These are phyloP conservation scores for Xestia rhomboidea DNA, from an alignment of 2,888 invertebrate species.

Conservation along the genomic window DNA sequence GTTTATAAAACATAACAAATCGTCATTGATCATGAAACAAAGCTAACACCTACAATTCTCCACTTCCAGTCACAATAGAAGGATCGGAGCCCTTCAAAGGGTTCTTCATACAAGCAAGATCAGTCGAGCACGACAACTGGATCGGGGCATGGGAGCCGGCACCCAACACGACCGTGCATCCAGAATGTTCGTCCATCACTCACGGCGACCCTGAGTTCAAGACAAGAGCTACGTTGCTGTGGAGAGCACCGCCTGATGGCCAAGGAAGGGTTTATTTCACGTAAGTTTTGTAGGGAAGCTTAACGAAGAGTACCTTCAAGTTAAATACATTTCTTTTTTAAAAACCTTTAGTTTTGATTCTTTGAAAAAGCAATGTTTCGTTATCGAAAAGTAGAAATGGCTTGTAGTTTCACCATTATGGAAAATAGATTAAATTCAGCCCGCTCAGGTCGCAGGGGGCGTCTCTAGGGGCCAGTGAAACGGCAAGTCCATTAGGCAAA, in stretches of 20 bases:
- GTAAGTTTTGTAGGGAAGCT: slow-evolving; percentile 89
- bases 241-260: slow-evolving; percentile 93
- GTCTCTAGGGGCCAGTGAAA: too few relatives aligned
- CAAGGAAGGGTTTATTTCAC: slow-evolving; percentile 95
- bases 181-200: slow-evolving; percentile 95
- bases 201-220: slow-evolving; percentile 95
- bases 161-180: slow-evolving; percentile 94
- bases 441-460: too few relatives aligned
- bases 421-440: background rate
- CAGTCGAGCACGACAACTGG: slow-evolving; percentile 93
- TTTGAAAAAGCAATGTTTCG: background rate
- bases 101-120: slow-evolving; percentile 96
- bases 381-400: background rate
- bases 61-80: slow-evolving; percentile 90
- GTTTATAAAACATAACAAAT: background rate
- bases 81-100: slow-evolving; percentile 93
- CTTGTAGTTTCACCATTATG: background rate
- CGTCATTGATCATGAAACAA: background rate
- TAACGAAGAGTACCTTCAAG: background rate
- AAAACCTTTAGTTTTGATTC: too few relatives aligned
- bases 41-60: background rate
- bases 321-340: background rate
- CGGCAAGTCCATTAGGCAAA: too few relatives aligned
- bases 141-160: slow-evolving; percentile 94
- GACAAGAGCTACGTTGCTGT: slow-evolving; percentile 93